Base-by-base conservation (phyloP, 2,113 vertebrate genomes). In the Elephas maximus region DNA sequence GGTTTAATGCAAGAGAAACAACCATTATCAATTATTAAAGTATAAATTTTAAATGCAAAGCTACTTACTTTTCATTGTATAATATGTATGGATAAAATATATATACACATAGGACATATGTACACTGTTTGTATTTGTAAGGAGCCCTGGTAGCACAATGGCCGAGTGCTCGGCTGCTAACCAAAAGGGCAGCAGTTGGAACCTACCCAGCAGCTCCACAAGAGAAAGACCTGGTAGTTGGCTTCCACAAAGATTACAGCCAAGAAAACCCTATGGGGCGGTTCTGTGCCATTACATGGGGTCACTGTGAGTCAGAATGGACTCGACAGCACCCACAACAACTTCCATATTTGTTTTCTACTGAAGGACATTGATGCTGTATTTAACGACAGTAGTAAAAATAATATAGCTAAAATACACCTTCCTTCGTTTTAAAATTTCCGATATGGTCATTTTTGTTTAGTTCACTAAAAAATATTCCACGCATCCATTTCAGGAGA, bases 311-410 rank as follows among this genome's bases (percentile, higher is more conserved):
- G 53, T 57, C 11, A 14, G 15, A 57, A 57, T 57, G 1, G 53
- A 57, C 53, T 57, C 53, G 15, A 48, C 48, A 48, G 48, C 48
- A 48, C 48, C 48, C 48, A 48, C 48, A 48, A 17, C 53, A 57
- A 57, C 53, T 15, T 57, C 11, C 9, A 12, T 57, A 17, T 17
- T 17, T 57, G 53, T 57, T 57, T 57, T 57, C 53, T 44, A 51
- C 53, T 76, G 0, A n/a, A 37, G 82, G 21, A 81, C 24, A 87
- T 6, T 71, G 1, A 76, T 10, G 53, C 0, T 45, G 0, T 78
- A 96, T 89, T 94, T 86, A 97, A 81, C 94, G 17, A 87, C 9
- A 97, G 0, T 2, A 57, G 23, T 87, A 90, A 84, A 93, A 92
- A 73, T 82, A n/a, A 84, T 17, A 79, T 85, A 41, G 26, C 51